A percentile compares a stretch with the other conserved stretches of the same genome.
phyloP scores from a whole-genome alignment of 2,888 invertebrate genomes.

The Aphrophora alni region DNA sequence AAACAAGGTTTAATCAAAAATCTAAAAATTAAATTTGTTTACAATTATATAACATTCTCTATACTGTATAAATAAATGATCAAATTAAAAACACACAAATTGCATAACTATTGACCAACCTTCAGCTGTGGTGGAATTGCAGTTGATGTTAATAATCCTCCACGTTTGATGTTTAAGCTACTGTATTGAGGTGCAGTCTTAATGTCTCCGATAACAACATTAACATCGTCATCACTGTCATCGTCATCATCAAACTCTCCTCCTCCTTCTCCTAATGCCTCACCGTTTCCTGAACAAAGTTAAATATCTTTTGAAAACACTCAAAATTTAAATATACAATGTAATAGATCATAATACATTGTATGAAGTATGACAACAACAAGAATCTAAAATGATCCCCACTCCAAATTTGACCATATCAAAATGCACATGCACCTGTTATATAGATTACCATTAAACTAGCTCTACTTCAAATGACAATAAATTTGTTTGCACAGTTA shows the following conservation, averaged over 20 bases:
- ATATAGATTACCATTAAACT: too few relatives aligned
- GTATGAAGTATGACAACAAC: not conserved
- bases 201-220: slow-evolving; percentile 92
- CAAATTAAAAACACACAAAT: too few relatives aligned
- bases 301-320: too few relatives aligned
- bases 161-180: slow-evolving; percentile 73
- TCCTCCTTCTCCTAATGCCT: slow-evolving; percentile 10
- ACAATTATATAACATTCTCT: too few relatives aligned
- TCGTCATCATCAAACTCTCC: slow-evolving; percentile 63
- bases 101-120: not conserved
- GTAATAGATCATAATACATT: not conserved
- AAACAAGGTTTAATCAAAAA: too few relatives aligned
- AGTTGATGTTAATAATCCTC: slow-evolving; percentile 58
- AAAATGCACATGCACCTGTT: too few relatives aligned
- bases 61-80: too few relatives aligned
- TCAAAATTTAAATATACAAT: too few relatives aligned
- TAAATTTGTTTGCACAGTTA: too few relatives aligned
- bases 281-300: slow-evolving; percentile 11
- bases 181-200: slow-evolving; percentile 75
- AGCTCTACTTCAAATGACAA: too few relatives aligned
- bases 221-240: slow-evolving; percentile 83
- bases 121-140: slow-evolving; percentile 45
- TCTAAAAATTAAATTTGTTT: too few relatives aligned
- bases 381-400: not conserved
- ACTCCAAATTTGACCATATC: not conserved